phyloP scores from a whole-genome alignment of 2,113 vertebrate species.

The Coturnix japonica region DNA sequence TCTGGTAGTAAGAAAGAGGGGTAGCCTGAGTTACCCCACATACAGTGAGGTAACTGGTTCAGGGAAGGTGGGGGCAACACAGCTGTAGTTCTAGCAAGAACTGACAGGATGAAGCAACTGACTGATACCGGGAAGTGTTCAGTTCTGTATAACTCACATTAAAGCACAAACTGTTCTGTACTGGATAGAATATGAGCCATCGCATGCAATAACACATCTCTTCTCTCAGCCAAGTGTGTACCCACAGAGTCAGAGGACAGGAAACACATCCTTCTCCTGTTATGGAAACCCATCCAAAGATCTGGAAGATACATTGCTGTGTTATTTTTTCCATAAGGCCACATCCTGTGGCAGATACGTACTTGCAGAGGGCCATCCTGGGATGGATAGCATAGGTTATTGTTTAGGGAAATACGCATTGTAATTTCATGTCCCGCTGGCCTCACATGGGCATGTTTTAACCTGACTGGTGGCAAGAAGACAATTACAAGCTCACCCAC shows the following conservation, averaged over 20 bases:
- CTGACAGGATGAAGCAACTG: background rate
- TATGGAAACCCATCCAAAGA: background rate
- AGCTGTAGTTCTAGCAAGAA: background rate
- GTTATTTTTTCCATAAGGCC: background rate
- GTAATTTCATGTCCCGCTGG: background rate
- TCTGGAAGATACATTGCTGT: background rate
- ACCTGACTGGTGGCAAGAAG: background rate
- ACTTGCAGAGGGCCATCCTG: background rate
- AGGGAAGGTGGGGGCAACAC: background rate
- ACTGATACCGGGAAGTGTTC: background rate
- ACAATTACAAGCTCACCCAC: background rate
- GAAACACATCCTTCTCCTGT: background rate
- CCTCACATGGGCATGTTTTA: background rate
- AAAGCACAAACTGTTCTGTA: background rate
- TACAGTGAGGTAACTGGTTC: background rate
- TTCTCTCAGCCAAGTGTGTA: background rate
- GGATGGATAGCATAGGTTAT: background rate
- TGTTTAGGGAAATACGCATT: background rate
- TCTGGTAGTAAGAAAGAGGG: background rate
- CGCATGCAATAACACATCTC: background rate
- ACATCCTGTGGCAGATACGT: background rate
- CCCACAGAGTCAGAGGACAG: background rate
- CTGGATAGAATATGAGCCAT: background rate
- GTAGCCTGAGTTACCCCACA: background rate
- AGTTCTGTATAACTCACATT: background rate